Conservation (phyloP, 2,888 invertebrate genomes). For the Panzeria rudis region DNA sequence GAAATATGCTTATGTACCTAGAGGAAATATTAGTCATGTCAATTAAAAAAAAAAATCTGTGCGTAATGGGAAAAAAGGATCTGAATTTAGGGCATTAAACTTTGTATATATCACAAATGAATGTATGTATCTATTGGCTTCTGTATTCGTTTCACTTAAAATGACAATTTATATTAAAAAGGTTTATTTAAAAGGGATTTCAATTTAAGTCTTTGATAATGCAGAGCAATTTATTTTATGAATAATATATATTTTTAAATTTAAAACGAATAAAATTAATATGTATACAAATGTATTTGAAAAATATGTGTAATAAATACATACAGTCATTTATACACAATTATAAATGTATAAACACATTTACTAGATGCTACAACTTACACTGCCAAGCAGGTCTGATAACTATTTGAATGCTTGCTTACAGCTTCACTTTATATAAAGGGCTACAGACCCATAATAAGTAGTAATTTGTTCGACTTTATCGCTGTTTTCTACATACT, state of each 20-base stretch:
- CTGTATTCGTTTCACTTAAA: neutral
- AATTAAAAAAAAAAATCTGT: too few relatives aligned
- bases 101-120: too few relatives aligned
- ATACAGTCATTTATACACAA: neutral
- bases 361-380: neutral
- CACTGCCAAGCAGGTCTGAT: neutral
- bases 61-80: too few relatives aligned
- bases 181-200: conserved; percentile 53
- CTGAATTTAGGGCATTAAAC: too few relatives aligned
- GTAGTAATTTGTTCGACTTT: too few relatives aligned
- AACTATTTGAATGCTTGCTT: too few relatives aligned
- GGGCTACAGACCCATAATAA: too few relatives aligned
- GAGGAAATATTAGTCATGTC: too few relatives aligned
- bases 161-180: conserved; percentile 45
- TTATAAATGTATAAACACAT: neutral
- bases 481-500: too few relatives aligned
- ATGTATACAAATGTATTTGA: neutral
- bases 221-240: conserved; percentile 64
- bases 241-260: conserved; percentile 25
- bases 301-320: neutral
- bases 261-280: neutral
- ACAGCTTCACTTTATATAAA: too few relatives aligned
- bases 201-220: conserved; percentile 58
- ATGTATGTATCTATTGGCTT: neutral
- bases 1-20: too few relatives aligned